A percentile compares a stretch with the other conserved stretches of the same genome.
phyloP scores from a whole-genome alignment of 2,888 invertebrate species.

The Parthenolecanium corni region DNA sequence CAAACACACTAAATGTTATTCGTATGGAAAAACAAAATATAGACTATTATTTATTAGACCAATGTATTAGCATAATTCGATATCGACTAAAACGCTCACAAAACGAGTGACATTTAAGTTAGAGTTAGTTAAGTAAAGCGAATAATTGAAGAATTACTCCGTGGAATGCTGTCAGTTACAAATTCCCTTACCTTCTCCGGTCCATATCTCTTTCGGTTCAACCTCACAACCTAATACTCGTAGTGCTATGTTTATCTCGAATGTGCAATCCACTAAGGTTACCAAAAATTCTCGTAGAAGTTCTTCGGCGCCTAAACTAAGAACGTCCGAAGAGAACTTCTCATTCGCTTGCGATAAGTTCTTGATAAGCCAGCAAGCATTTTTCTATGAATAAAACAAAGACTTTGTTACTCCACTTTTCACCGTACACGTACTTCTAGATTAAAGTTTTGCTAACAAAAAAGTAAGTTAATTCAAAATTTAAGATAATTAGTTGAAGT shows the following conservation, averaged over 20 bases:
- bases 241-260: conserved; percentile 30
- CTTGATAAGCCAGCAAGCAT: conserved; percentile 28
- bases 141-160: neutral
- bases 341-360: conserved; percentile 30
- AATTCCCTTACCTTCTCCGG: conserved; percentile 26
- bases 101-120: neutral
- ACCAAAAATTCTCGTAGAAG: conserved; percentile 23
- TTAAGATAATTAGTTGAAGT: neutral
- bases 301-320: conserved; percentile 22
- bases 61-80: too few relatives aligned
- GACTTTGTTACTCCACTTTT: too few relatives aligned
- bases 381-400: conserved; percentile 20
- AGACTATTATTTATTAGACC: too few relatives aligned
- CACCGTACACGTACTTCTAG: too few relatives aligned
- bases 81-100: too few relatives aligned
- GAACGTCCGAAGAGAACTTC: conserved; percentile 26
- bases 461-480: neutral
- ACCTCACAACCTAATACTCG: conserved; percentile 30
- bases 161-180: neutral
- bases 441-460: neutral
- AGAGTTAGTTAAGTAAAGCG: neutral
- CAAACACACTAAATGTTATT: neutral
- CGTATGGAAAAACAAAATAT: neutral
- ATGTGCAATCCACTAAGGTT: conserved; percentile 25
- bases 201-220: conserved; percentile 29